Evolutionary conservation across 2,113 vertebrate genomes (phyloP).

Genomic region (Cardinalis cardinalis): DNA sequence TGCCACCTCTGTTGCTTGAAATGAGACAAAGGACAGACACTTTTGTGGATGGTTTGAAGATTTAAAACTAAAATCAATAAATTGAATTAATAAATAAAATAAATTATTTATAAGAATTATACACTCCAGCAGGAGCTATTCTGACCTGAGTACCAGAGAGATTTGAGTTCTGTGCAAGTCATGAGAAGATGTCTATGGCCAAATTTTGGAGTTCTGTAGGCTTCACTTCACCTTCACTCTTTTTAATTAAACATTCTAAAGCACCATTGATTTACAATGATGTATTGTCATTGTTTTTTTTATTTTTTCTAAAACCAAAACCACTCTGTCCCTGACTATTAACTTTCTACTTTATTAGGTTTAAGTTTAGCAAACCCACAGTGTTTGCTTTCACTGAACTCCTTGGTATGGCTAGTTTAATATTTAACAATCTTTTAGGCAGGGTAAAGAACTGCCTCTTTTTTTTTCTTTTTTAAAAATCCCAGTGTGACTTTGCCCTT

Average conservation of each 20-base stretch:
- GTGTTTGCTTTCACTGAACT: slow-evolving; percentile 50
- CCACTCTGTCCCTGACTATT: neutral
- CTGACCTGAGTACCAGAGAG: neutral
- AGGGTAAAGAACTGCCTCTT: slow-evolving; percentile 8
- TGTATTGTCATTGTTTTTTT: neutral
- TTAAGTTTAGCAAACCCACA: slow-evolving; percentile 23
- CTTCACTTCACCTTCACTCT: neutral
- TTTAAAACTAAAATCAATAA: neutral
- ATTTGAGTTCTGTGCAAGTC: neutral
- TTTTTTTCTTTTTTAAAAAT: neutral
- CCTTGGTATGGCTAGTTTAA: slow-evolving; percentile 38
- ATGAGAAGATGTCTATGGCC: neutral
- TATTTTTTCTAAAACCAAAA: neutral
- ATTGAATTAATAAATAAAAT: neutral
- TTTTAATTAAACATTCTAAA: neutral
- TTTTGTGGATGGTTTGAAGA: neutral
- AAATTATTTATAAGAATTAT: neutral
- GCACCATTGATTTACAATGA: neutral
- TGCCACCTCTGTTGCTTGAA: neutral
- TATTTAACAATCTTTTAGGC: slow-evolving; percentile 55
- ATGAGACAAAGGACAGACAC: neutral
- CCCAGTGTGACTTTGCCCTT: slow-evolving; percentile 50
- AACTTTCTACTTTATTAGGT: slow-evolving; percentile 31
- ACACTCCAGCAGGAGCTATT: neutral
- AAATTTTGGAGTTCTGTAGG: neutral